Evolutionary conservation across 1,140 invertebrate genomes (phyloP).

Genomic region (Ptiloglossa arizonensis): DNA sequence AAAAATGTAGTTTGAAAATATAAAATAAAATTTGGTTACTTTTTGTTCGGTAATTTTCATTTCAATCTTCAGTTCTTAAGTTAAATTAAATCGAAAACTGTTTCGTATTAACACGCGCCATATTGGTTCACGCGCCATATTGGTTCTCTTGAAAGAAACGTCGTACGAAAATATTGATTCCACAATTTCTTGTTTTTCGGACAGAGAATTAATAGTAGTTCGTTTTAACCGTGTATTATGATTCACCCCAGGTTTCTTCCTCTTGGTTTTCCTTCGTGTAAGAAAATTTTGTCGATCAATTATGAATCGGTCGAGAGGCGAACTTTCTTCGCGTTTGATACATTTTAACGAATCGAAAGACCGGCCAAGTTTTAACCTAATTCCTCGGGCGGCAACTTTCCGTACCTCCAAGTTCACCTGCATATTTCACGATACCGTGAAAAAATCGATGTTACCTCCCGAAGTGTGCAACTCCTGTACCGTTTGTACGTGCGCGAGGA

Average conservation of each 20-base stretch:
- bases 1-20: too few species aligned
- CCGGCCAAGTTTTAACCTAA: background rate
- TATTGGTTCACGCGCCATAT: too few species aligned
- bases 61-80: too few species aligned
- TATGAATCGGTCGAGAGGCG: background rate
- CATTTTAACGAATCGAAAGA: background rate
- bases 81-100: too few species aligned
- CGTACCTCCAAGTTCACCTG: conserved; percentile 15
- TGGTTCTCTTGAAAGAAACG: too few species aligned
- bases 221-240: too few species aligned
- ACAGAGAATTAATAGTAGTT: too few species aligned
- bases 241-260: background rate
- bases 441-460: conserved; percentile 21
- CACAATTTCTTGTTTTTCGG: too few species aligned
- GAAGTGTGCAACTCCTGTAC: background rate
- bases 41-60: too few species aligned
- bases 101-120: too few species aligned
- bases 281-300: background rate
- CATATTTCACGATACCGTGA: conserved; percentile 30
- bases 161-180: too few species aligned
- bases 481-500: background rate
- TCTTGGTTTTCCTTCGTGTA: background rate
- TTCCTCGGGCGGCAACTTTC: conserved; percentile 4
- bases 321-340: background rate
- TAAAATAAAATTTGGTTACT: too few species aligned